Conservation (phyloP, 1,140 invertebrate species). For the Leptinotarsa lineolata region DNA sequence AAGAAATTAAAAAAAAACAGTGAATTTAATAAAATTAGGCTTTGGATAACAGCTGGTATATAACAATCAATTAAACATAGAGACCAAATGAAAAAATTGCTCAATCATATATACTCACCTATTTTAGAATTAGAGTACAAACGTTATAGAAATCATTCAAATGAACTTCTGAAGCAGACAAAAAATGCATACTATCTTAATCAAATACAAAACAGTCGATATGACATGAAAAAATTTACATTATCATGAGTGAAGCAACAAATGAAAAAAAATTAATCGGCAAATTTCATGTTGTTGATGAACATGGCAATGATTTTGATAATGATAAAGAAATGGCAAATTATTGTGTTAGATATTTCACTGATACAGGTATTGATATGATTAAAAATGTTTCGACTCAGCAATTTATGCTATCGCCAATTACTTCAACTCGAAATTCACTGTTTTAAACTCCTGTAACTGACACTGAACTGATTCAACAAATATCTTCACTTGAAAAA, state of each 20-base stretch:
- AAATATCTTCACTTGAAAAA: too few relatives aligned
- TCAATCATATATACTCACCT: not conserved
- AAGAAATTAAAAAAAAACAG: slow-evolving; percentile 3
- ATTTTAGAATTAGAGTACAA: slow-evolving; percentile 3
- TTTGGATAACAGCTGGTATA: slow-evolving; percentile 9
- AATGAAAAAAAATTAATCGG: slow-evolving; percentile 1
- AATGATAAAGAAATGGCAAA: slow-evolving; percentile 9
- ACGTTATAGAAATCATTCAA: slow-evolving; percentile 12
- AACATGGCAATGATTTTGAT: not conserved
- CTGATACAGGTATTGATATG: slow-evolving; percentile 12
- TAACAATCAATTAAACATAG: slow-evolving; percentile 5
- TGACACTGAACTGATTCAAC: too few relatives aligned
- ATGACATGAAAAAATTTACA: not conserved
- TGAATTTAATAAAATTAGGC: slow-evolving; percentile 5
- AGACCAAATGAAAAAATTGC: slow-evolving; percentile 4
- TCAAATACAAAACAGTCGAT: slow-evolving; percentile 9
- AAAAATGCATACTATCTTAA: slow-evolving; percentile 9
- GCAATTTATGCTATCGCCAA: slow-evolving; percentile 3
- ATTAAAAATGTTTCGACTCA: slow-evolving; percentile 9
- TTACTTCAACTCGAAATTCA: not conserved
- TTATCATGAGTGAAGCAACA: slow-evolving; percentile 1
- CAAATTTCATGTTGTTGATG: slow-evolving; percentile 9
- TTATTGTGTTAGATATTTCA: slow-evolving; percentile 17
- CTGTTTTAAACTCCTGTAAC: not conserved
- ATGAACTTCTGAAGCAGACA: slow-evolving; percentile 8